phyloP scores from a whole-genome alignment of 2,888 invertebrate genomes.

The Mimumesa dahlbomi region DNA sequence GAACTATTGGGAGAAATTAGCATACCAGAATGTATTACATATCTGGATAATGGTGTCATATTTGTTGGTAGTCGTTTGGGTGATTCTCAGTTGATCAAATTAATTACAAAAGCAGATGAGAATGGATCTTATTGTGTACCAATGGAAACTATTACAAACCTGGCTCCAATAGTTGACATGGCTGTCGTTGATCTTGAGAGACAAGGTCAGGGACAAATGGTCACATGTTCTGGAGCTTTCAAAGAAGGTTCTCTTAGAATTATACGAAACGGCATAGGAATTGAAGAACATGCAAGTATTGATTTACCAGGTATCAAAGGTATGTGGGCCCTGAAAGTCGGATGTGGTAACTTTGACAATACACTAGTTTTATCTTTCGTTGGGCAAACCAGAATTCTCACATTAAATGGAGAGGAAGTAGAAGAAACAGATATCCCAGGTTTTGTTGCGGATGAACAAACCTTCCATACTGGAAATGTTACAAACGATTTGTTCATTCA shows the following conservation, averaged over 20 bases:
- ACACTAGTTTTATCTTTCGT: conserved; percentile 97
- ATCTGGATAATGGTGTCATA: conserved; percentile 98
- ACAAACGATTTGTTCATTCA: conserved; percentile 90
- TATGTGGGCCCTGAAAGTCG: conserved; percentile 96
- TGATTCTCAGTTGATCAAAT: conserved; percentile 96
- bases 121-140: conserved; percentile 94
- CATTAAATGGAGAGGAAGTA: conserved; percentile 96
- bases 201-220: conserved; percentile 98
- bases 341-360: conserved; percentile 87
- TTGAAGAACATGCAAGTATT: conserved; percentile 98
- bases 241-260: conserved; percentile 98
- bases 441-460: conserved; percentile 95
- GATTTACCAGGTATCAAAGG: conserved; percentile 98
- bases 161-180: conserved; percentile 99
- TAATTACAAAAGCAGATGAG: conserved; percentile 92
- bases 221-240: conserved; percentile 98
- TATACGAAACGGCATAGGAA: conserved; percentile 99
- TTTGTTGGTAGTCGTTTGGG: conserved; percentile 98
- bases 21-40: conserved; percentile 98
- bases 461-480: conserved; percentile 96
- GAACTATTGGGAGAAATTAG: conserved; percentile 95
- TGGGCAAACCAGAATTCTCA: conserved; percentile 96
- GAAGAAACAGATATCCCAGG: conserved; percentile 98
- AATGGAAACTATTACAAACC: conserved; percentile 98
- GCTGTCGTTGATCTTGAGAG: conserved; percentile 97